phyloP scores from a whole-genome alignment of 2,113 vertebrate species.

The Sapayoa aenigma region DNA sequence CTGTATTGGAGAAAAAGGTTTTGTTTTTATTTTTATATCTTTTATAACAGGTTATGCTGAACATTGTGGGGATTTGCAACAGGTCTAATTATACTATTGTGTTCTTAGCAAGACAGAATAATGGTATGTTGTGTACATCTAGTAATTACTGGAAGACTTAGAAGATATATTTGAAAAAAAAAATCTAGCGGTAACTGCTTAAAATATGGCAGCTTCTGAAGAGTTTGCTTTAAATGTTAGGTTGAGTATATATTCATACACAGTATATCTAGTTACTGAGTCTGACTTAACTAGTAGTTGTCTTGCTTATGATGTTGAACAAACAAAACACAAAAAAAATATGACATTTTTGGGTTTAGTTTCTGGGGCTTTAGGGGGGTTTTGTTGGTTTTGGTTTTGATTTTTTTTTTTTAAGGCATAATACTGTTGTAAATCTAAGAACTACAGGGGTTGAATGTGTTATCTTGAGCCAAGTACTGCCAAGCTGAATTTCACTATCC shows the following conservation, averaged over 20 bases:
- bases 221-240: slow-evolving; percentile 44
- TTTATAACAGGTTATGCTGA: neutral
- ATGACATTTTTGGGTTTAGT: neutral
- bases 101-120: slow-evolving; percentile 57
- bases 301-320: neutral
- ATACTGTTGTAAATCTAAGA: neutral
- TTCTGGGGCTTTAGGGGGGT: neutral
- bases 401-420: neutral
- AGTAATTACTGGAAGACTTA: slow-evolving; percentile 54
- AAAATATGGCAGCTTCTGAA: slow-evolving; percentile 13
- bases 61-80: neutral
- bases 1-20: neutral
- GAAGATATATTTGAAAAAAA: slow-evolving; percentile 22
- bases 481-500: neutral
- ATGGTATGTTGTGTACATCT: slow-evolving; percentile 17
- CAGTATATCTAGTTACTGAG: neutral
- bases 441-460: neutral
- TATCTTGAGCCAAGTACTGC: neutral
- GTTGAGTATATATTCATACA: neutral
- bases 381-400: neutral
- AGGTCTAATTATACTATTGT: slow-evolving; percentile 33
- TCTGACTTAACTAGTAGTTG: neutral
- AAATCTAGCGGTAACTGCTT: slow-evolving; percentile 4
- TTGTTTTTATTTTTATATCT: neutral
- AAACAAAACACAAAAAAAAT: neutral